phyloP scores from a whole-genome alignment of 2,888 invertebrate genomes.

The Carpatolechia fugitivella region DNA sequence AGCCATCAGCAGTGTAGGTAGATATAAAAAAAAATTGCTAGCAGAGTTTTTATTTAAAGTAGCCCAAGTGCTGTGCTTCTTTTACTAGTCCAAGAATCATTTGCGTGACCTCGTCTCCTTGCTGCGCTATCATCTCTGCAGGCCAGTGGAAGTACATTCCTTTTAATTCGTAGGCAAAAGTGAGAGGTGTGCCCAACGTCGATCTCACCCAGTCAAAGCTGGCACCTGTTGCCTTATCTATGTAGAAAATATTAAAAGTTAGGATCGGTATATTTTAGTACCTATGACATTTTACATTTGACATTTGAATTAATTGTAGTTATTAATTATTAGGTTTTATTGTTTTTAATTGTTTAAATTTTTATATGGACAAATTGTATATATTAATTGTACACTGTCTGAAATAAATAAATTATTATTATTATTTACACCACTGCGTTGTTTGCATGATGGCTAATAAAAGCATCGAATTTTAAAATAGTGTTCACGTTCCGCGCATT shows the following conservation, averaged over 20 bases:
- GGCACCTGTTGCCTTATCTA: constrained; percentile 78
- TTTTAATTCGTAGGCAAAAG: constrained; percentile 83
- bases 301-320: not conserved
- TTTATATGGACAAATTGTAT: too few relatives aligned
- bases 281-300: not conserved
- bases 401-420: too few relatives aligned
- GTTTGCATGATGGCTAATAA: too few relatives aligned
- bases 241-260: constrained; percentile 2
- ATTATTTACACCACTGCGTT: too few relatives aligned
- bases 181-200: constrained; percentile 72
- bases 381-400: too few relatives aligned
- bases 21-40: too few relatives aligned
- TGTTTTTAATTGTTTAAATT: too few relatives aligned
- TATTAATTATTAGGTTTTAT: too few relatives aligned
- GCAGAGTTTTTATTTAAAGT: constrained; percentile 42
- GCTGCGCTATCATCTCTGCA: constrained; percentile 80
- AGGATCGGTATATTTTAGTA: not conserved
- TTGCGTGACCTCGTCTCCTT: constrained; percentile 82
- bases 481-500: too few relatives aligned
- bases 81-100: constrained; percentile 77
- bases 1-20: too few relatives aligned
- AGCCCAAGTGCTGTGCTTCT: constrained; percentile 67
- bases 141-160: constrained; percentile 85
- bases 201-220: constrained; percentile 83
- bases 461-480: too few relatives aligned